Evolutionary conservation across 2,797 vertebrate genomes (phyloP), one percentile per base, ranked within the genome.

Genomic region (Bryconaethiops microstoma): DNA sequence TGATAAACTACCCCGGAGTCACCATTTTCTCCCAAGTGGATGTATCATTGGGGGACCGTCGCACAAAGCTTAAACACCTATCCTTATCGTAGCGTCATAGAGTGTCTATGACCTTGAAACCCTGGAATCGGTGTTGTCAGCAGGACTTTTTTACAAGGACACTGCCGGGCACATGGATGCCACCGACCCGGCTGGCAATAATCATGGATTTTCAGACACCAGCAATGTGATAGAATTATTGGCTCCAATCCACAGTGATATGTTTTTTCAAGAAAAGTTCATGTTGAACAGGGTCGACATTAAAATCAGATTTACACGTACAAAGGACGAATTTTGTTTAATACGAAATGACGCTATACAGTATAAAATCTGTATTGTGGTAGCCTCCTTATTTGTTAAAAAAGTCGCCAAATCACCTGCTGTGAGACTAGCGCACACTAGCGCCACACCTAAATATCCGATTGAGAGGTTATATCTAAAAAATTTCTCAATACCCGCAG

Each of bases 11-110:
- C 10, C 23, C 50, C 54, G 17, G 48, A 13, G 48, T 19, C 17
- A 57, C 50, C 2, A 55, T 77, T 0, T 77, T 68, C n/a, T 77
- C 10, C 14, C 64, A 68, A 25, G 76, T 77, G 0, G 29, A 77
- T 25, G 35, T 77, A 4, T 69, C 76, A 2, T n/a, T 68, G 19
- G 48, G 50, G 1, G 63, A 68, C 39, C 3, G 63, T 0, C 4
- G 55, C 21, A 23, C 68, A 73, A 35, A 72, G 42, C 9, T 70
- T 59, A 48, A 62, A 29, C 21, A 79, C 55, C 8, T 62, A 48
- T 16, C 68, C 68, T 13, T 71, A 78, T 8, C 17, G 54, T 0
- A 42, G 65, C 13, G 17, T 68, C 17, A 42, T 68, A 68, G 39
- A 45, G n/a, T 45, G 65, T 48, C 63, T 59, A 59, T 23, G 19